Base-by-base conservation (phyloP, 2,113 vertebrate species). In the Recurvirostra avosetta region DNA sequence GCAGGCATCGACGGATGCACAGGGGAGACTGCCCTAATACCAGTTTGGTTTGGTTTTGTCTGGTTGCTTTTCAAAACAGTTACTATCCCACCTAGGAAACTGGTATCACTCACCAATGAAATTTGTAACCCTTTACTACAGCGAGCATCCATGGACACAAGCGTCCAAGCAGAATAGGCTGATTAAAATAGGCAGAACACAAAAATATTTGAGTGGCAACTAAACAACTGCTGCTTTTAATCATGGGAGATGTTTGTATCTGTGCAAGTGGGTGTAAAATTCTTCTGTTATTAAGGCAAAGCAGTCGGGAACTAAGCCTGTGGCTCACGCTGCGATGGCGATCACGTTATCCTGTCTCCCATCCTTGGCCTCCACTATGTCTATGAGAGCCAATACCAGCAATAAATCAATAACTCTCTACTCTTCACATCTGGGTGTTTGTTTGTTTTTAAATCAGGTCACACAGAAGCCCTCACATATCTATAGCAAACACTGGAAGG, bases 151-250 rank as follows among this genome's bases (percentile, higher is more conserved):
- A 1, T 20, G n/a, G 50, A 65, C 38, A 56, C 11, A 26, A 76
- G 29, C 2, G 0, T n/a, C 38, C n/a, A 34, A 43, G 47, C 36
- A 84, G 41, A 83, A 81, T 3, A 59, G 29, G 41, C 52, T 70
- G 59, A 84, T 50, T 30, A 88, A 86, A 93, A 82, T 12, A 88
- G 45, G 27, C 70, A 85, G 78, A 90, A 90, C 26, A 76, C 80
- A 41, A 71, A 93, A 92, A 36, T 71, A 77, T 38, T 10, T 59
- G 68, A 91, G 65, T 22, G 43, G 68, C 65, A 75, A 84, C 90
- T 74, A 89, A 96, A 94, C 66, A 93, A 84, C 88, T 92, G 95
- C 79, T 92, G 55, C 75, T 90, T 95, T 78, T 82, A 93, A 94
- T 94, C 68, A 71, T 1, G 25, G 59, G 43, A 20, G 21, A 74